Evolutionary conservation across 2,888 invertebrate species (phyloP).

Genomic region (Mesorhabditis spiculigera): DNA sequence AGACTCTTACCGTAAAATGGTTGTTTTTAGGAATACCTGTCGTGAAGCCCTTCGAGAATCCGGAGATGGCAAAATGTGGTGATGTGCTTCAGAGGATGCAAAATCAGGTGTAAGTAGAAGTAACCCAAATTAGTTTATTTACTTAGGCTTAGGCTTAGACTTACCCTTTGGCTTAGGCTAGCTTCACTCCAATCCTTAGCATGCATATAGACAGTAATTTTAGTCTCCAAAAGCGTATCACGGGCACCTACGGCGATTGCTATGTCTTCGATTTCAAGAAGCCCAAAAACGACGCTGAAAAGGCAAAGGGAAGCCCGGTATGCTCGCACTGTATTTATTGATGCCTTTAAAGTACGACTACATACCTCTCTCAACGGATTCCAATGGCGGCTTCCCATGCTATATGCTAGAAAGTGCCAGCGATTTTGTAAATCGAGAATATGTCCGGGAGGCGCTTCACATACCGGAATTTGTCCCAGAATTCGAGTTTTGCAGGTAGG

Average conservation of each 20-base stretch:
- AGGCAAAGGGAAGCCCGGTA: neutral
- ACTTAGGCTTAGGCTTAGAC: too few relatives aligned
- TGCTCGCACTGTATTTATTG: neutral
- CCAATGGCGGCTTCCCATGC: slow-evolving; percentile 3
- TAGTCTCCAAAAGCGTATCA: neutral
- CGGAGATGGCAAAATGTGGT: neutral
- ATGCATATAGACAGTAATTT: neutral
- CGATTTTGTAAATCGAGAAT: neutral
- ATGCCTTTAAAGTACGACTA: neutral
- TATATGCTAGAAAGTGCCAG: neutral
- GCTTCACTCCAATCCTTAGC: too few relatives aligned
- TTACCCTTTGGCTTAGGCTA: too few relatives aligned
- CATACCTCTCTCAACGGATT: neutral
- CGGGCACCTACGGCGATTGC: neutral
- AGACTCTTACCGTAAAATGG: too few relatives aligned
- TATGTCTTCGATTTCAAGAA: neutral
- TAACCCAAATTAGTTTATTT: too few relatives aligned
- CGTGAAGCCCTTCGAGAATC: neutral
- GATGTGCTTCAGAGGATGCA: too few relatives aligned
- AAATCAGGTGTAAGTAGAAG: too few relatives aligned
- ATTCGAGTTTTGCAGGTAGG: neutral
- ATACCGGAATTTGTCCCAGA: neutral
- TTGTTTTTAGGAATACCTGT: neutral
- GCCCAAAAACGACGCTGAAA: neutral
- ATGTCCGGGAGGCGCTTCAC: neutral